Evolutionary conservation across 2,888 invertebrate species (phyloP).

Genomic region (Diarsia rubi): DNA sequence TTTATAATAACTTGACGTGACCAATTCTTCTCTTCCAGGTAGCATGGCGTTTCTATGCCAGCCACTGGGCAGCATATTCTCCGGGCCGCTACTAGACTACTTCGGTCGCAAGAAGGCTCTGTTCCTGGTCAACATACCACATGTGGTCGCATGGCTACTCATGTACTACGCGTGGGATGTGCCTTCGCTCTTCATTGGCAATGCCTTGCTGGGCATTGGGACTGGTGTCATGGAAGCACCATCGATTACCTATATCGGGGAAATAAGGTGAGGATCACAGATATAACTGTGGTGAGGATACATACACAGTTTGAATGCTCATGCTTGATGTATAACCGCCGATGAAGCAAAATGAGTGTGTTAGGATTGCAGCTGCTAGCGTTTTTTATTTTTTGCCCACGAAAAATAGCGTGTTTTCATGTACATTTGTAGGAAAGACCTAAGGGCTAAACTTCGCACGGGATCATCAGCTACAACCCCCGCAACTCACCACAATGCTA

Average conservation of each 20-base stretch:
- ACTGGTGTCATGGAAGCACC: constrained; percentile 92
- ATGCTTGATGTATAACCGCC: no score
- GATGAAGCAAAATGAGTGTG: no score
- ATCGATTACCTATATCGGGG: constrained; percentile 91
- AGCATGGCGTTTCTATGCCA: constrained; percentile 91
- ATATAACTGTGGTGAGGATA: constrained; percentile 81
- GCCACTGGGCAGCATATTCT: constrained; percentile 90
- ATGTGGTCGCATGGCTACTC: constrained; percentile 90
- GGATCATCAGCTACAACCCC: neutral
- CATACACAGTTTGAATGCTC: neutral
- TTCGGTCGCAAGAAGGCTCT: constrained; percentile 90
- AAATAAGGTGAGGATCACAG: constrained; percentile 87
- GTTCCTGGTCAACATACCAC: constrained; percentile 91
- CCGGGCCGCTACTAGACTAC: constrained; percentile 89
- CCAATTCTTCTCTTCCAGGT: constrained; percentile 77
- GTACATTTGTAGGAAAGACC: no score
- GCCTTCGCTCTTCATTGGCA: constrained; percentile 87
- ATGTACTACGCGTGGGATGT: constrained; percentile 89
- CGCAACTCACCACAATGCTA: neutral
- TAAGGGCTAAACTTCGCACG: no score
- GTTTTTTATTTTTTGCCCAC: no score
- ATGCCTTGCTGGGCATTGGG: constrained; percentile 90
- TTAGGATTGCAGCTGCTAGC: no score
- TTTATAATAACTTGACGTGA: no score
- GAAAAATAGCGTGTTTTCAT: no score